Evolutionary conservation across 2,113 vertebrate species (phyloP).

Genomic region (Cebus imitator): DNA sequence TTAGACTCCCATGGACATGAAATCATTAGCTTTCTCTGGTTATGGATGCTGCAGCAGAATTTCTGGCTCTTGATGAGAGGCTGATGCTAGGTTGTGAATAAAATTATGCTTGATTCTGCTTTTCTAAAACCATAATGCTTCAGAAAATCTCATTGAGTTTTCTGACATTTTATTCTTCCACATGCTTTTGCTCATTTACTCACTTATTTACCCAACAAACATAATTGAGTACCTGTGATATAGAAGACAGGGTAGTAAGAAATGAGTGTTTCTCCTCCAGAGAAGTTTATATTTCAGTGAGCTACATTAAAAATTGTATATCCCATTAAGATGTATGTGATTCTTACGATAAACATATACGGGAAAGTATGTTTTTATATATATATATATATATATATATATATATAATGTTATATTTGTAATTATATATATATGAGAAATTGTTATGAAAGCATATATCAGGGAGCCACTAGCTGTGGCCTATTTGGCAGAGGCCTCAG

Average conservation of each 20-base stretch:
- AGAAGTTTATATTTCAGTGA: neutral
- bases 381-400: neutral
- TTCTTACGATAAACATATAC: neutral
- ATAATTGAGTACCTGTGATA: neutral
- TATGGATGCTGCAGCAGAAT: neutral
- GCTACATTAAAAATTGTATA: neutral
- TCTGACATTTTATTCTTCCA: neutral
- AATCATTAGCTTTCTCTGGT: accelerated
- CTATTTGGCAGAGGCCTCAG: neutral
- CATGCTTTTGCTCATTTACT: neutral
- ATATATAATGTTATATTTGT: neutral
- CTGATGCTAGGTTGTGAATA: neutral
- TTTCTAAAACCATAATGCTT: neutral
- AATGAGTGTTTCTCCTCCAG: neutral
- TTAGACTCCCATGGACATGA: accelerated
- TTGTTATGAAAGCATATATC: neutral
- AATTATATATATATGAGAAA: neutral
- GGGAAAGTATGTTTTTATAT: neutral
- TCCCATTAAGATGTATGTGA: neutral
- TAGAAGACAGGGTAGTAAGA: accelerated
- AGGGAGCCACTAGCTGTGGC: neutral
- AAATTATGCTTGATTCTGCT: neutral
- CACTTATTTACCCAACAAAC: neutral
- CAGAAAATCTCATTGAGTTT: neutral
- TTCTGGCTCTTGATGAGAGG: neutral